Conservation (phyloP, 2,888 invertebrate genomes). For the Thecocarcelia acutangulata region DNA sequence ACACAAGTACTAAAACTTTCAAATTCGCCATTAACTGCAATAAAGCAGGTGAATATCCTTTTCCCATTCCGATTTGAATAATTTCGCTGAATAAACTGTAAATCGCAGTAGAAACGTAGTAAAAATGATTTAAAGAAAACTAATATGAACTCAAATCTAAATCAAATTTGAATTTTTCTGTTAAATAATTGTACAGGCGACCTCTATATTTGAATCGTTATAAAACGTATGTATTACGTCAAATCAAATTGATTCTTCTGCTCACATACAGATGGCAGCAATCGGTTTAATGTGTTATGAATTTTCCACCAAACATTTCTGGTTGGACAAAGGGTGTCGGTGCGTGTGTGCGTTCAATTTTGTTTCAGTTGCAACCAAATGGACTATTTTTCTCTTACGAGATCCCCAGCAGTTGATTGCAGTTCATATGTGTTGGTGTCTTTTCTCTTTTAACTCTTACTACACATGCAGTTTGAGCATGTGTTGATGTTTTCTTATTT, state of each 20-base stretch:
- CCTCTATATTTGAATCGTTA: too few relatives aligned
- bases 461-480: constrained; percentile 10
- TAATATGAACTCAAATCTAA: too few relatives aligned
- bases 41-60: too few relatives aligned
- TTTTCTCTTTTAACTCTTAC: constrained; percentile 52
- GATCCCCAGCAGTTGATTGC: not conserved
- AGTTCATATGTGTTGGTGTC: constrained; percentile 17
- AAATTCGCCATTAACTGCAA: too few relatives aligned
- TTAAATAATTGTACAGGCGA: too few relatives aligned
- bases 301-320: constrained; percentile 18
- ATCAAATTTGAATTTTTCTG: too few relatives aligned
- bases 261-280: constrained; percentile 54
- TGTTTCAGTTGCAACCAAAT: not conserved
- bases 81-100: too few relatives aligned
- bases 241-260: not conserved
- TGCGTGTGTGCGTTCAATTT: not conserved
- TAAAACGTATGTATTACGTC: too few relatives aligned
- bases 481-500: constrained; percentile 34
- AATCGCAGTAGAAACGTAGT: too few relatives aligned
- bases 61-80: too few relatives aligned
- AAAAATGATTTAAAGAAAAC: too few relatives aligned
- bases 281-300: not conserved
- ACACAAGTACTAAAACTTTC: too few relatives aligned
- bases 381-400: constrained; percentile 54
- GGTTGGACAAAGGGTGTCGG: not conserved